A percentile compares a stretch with the other conserved stretches of the same genome.
Evolutionary conservation across 2,797 vertebrate genomes (phyloP).

Genomic region (Heterohyrax brucei): DNA sequence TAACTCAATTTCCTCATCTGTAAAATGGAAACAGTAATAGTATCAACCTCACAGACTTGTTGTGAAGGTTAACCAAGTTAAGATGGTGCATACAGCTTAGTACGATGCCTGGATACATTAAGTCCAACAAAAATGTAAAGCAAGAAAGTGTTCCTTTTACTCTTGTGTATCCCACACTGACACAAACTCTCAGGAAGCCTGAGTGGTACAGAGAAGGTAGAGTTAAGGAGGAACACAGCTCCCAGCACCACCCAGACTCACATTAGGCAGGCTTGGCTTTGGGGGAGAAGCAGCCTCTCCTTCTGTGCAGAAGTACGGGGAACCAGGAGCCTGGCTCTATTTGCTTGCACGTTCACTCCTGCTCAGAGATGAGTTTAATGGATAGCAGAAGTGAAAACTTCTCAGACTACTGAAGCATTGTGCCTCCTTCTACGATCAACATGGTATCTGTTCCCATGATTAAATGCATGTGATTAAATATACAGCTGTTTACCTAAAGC

Average conservation of each 20-base stretch:
- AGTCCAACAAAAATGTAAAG: background rate
- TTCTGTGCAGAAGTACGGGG: background rate
- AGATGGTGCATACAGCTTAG: background rate
- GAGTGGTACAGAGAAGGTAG: background rate
- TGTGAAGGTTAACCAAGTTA: too few relatives aligned
- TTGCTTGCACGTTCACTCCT: background rate
- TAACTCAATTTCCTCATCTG: too few relatives aligned
- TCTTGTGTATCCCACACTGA: background rate
- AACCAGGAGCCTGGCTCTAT: background rate
- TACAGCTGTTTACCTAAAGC: background rate
- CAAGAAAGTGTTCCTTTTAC: background rate
- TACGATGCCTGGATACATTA: background rate
- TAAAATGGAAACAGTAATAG: too few relatives aligned
- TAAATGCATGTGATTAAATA: background rate
- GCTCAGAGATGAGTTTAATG: too few relatives aligned
- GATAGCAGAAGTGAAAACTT: background rate
- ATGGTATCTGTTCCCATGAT: background rate
- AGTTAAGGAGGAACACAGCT: rapidly evolving
- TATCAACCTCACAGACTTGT: too few relatives aligned
- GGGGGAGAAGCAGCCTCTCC: background rate
- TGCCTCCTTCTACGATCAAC: background rate
- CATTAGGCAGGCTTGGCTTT: background rate
- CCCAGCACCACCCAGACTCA: rapidly evolving
- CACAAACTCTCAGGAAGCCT: too few relatives aligned
- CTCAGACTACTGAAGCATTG: background rate